Conservation (phyloP, 2,888 invertebrate genomes). For the Lordiphosa andalusiaca region DNA sequence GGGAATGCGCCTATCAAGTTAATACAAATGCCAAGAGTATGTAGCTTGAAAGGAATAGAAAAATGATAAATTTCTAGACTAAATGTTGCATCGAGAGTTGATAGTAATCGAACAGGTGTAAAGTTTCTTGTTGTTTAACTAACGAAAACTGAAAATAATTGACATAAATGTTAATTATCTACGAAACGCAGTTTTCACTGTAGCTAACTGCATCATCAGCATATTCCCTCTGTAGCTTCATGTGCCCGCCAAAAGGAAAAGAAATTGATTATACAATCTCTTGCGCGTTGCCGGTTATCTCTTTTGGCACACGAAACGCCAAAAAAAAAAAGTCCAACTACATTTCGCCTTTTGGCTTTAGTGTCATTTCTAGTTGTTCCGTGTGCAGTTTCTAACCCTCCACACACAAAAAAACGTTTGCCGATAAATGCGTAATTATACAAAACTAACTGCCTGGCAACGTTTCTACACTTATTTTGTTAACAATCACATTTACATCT, state of each 20-base stretch:
- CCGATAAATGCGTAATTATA: constrained; percentile 9
- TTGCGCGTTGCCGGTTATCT: constrained; percentile 14
- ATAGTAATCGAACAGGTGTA: too few relatives aligned
- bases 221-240: constrained; percentile 7
- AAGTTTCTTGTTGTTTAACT: too few relatives aligned
- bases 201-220: constrained; percentile 5
- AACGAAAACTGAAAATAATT: too few relatives aligned
- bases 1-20: too few relatives aligned
- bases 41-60: too few relatives aligned
- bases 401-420: not conserved
- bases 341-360: constrained; percentile 1
- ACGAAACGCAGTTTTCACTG: not conserved
- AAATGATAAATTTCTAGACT: too few relatives aligned
- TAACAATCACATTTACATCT: constrained; percentile 1
- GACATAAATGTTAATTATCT: too few relatives aligned
- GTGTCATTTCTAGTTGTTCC: constrained; percentile 6
- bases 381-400: constrained; percentile 5
- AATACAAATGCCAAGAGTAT: too few relatives aligned
- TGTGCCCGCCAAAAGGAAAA: constrained; percentile 13
- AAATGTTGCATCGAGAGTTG: too few relatives aligned
- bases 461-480: not conserved
- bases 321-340: constrained; percentile 30
- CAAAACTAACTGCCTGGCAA: constrained; percentile 7
- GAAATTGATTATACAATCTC: constrained; percentile 32
- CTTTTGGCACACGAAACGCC: constrained; percentile 52